Base-by-base conservation (phyloP, 2,888 invertebrate species). In the Synanthedon myopaeformis region DNA sequence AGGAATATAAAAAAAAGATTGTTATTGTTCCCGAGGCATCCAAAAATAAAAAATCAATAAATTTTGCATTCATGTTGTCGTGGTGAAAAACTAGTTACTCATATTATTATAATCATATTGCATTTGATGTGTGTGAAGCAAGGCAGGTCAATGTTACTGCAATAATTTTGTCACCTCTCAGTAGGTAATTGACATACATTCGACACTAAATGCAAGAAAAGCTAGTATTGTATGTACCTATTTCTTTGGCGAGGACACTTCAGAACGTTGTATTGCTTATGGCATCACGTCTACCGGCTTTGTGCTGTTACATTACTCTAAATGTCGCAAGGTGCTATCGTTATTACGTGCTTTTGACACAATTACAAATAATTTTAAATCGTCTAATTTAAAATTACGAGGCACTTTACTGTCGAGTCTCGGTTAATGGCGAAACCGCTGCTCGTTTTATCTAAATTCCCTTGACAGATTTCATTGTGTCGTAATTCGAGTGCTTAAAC, bases 331-430 rank as follows among this genome's bases (percentile, higher is more conserved):
- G 35, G 45, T 45, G 14, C 45, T 45, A 45, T 45, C 45, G 14
- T 45, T 14, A 45, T 45, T 45, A 45, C 45, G 14, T 14, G 45
- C 14, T 45, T 45, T 13, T 45, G 56, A 52, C 52, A 55, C 53
- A 56, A 53, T 55, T 57, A 58, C 56, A 58, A 58, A 60, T 61
- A 55, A 58, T 58, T 58, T 56, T 58, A 57, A 61, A 63, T 58
- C 58, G 58, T 54, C 57, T 55, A 54, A 59, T 61, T 59, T 58
- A 64, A 62, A 60, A 58, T 66, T 62, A 63, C 61, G 56, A 60
- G 59, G 55, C 59, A 57, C 60, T 65, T 59, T 56, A 54, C 52
- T 56, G 56, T 51, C 52, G 59, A 56, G 55, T 56, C 57, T 52
- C 51, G 42, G 45, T 45, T 42, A 53, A 54, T 56, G 53, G 53